Base-by-base conservation (phyloP, 2,888 invertebrate genomes). In the Chymomyza procnemis region DNA sequence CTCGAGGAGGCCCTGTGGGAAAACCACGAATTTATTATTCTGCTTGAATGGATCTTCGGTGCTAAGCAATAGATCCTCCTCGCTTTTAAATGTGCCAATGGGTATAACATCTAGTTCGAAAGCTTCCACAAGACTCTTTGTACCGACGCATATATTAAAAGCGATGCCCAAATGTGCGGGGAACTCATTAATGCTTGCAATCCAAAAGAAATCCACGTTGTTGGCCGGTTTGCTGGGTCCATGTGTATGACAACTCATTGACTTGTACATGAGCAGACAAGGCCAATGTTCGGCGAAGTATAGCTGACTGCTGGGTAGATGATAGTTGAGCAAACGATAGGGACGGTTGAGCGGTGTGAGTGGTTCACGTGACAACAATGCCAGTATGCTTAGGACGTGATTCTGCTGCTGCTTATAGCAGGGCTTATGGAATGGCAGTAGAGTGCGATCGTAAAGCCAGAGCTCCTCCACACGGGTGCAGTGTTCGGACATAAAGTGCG, bases 401-500 rank as follows among this genome's bases (percentile, higher is more conserved):
- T 54, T 14, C n/a, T 58, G 46, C 2, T 22, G 16, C 0, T 59
- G 47, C 0, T 65, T 57, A 54, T 69, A 69, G 12, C 14, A 22
- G 3, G 12, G 4, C 0, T 69, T 47, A 55, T 63, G 54, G 19
- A 65, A 61, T 1, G 66, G 2, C 0, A 48, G 16, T 0, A 63
- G 2, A 47, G 69, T 57, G 4, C 69, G 60, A n/a, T 71, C 71
- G 2, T n/a, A 3, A 1, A 61, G 52, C 69, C 69, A 71, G 2
- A 71, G 16, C 19, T 71, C 71, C 48, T 66, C 60, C 14, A 71
- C 0, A 1, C 56, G 65, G 1, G 57, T 65, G 4, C 71, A 69
- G 50, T 71, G 71, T n/a, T 58, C 61, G 57, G 16, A 61, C 0
- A 71, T 2, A 8, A 64, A 71, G 47, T 71, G 71, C 0, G 71